Evolutionary conservation across 2,888 invertebrate genomes (phyloP), one percentile per base, ranked within the genome.

Genomic region (Eurois occulta): DNA sequence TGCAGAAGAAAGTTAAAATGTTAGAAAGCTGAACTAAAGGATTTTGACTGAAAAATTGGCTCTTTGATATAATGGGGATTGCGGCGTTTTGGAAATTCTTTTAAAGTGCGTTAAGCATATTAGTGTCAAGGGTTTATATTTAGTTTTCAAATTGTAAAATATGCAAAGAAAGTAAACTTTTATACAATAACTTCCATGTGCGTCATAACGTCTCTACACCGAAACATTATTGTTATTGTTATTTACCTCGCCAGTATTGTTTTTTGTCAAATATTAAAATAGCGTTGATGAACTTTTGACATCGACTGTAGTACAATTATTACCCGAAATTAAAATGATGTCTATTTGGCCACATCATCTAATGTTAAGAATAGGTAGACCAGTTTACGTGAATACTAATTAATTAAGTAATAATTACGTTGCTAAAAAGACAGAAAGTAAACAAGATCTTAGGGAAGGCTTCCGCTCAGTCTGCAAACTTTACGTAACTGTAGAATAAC

Each of bases 1-100:
- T 75, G 75, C 24, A 84, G 73, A 82, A 82, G 84, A 83, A 82
- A 84, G 86, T 86, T 66, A 32, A n/a, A 60, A 77, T 74, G 76
- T 65, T 82, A 87, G 87, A 87, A 83, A 87, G 87, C 81, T 75
- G 77, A 87, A 87, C 81, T 86, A 83, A 83, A 86, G 72, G 74
- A 86, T 72, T 81, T 83, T 66, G 28, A 72, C 72, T 71, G 69
- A 86, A 78, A 86, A 80, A 86, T 84, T 78, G 75, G 13, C 66
- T 62, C 58, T 74, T 83, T 60, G 38, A 41, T 69, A 35, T 83
- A 73, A 71, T 72, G 66, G 77, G 68, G 60, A 72, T 71, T 66
- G 35, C n/a, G 41, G 13, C 5, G 28, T 71, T 76, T 77, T 67
- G 28, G 48, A 75, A 62, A 55, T 78, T 67, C 41, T 62, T 66